Percentiles rank a stretch among this genome's conserved stretches.
phyloP scores from a whole-genome alignment of 2,797 vertebrate species.

The Sebastes diploproa region DNA sequence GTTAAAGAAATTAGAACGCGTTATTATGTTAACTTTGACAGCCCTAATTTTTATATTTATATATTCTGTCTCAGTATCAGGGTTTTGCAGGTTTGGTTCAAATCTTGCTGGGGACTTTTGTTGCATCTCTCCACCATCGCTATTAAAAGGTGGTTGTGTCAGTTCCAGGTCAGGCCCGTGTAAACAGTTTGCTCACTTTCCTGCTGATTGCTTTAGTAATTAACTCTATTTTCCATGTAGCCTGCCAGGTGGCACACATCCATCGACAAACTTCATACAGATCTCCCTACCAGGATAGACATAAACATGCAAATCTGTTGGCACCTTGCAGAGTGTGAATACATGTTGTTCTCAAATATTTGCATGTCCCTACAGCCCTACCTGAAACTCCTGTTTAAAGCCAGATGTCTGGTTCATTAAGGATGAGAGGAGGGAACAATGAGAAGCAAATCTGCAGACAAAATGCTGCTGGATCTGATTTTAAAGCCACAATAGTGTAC shows the following conservation, averaged over 20 bases:
- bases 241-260: background rate
- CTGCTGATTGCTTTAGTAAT: background rate
- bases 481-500: background rate
- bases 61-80: background rate
- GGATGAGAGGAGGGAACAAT: background rate
- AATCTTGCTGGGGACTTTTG: background rate
- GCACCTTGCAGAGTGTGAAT: background rate
- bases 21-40: too few species aligned
- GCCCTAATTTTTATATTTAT: too few species aligned
- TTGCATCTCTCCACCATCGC: background rate
- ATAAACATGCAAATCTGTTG: background rate
- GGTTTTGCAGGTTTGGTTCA: background rate
- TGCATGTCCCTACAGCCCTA: background rate
- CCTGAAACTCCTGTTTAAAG: background rate
- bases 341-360: constrained; percentile 9
- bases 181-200: background rate
- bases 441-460: background rate
- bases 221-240: background rate
- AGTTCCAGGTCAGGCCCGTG: background rate
- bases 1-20: too few species aligned
- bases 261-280: background rate
- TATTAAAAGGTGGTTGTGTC: background rate
- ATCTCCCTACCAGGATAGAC: background rate
- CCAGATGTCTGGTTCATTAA: constrained; percentile 11
- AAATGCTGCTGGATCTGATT: background rate